These are phyloP conservation scores for Dasyprocta punctata DNA, from an alignment of 2,113 vertebrate species.

Conservation along the genomic window DNA sequence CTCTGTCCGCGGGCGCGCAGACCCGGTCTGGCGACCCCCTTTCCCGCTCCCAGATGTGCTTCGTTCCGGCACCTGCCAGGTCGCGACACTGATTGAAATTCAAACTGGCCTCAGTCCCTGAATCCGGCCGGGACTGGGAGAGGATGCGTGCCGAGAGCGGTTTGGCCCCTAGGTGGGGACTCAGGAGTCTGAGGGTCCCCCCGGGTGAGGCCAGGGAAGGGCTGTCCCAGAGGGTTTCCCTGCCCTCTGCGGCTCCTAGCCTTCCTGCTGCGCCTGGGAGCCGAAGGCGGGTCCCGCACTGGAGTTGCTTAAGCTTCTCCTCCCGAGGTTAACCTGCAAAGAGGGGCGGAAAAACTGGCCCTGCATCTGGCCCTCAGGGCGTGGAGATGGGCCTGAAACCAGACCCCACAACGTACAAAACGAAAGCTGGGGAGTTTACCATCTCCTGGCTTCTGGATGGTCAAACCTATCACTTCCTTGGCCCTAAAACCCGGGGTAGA, in stretches of 20 bases:
- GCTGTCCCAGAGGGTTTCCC: conserved; percentile 49
- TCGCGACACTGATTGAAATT: conserved; percentile 49
- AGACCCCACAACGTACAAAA: not conserved
- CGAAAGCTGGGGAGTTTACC: not conserved
- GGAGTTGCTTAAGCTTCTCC: conserved; percentile 57
- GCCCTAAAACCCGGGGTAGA: not conserved
- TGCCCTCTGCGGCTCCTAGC: conserved; percentile 26
- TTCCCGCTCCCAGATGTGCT: not conserved
- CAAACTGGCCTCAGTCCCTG: not conserved
- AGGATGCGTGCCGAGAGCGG: not conserved
- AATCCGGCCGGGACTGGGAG: not conserved
- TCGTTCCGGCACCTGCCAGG: not conserved
- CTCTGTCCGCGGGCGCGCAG: not conserved
- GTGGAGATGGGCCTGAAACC: not conserved
- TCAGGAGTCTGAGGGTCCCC: conserved; percentile 18
- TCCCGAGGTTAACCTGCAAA: not conserved
- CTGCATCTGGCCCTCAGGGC: not conserved
- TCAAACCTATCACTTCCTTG: not conserved
- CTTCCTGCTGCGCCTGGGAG: not conserved
- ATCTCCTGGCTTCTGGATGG: not conserved
- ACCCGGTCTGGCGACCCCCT: not conserved
- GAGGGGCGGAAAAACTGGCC: not conserved
- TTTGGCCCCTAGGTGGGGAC: not conserved
- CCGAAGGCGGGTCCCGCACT: not conserved
- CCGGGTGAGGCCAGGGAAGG: not conserved